Conservation (phyloP, 1,140 invertebrate species). For the Saccostrea echinata region DNA sequence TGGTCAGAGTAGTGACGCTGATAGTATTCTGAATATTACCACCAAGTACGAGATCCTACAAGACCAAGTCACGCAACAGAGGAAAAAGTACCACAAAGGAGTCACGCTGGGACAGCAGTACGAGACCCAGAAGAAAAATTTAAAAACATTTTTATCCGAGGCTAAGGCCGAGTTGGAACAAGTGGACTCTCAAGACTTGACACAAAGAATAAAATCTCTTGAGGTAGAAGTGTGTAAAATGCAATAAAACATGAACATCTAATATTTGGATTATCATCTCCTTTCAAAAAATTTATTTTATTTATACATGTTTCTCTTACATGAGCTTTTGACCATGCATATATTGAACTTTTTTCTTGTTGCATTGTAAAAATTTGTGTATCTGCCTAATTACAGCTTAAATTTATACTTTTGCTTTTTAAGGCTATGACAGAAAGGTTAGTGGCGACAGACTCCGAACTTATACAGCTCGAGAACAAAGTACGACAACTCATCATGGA, state of each 20-base stretch:
- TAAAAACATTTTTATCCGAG: conserved; percentile 91
- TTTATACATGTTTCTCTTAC: too few species aligned
- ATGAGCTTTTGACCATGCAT: too few species aligned
- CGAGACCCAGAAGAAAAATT: conserved; percentile 90
- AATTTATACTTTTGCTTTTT: conserved; percentile 15
- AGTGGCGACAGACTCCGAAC: conserved; percentile 92
- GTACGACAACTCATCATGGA: conserved; percentile 94
- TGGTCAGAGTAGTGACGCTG: conserved; percentile 74
- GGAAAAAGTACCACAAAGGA: conserved; percentile 83
- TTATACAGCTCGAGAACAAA: conserved; percentile 92
- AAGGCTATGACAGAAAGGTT: conserved; percentile 88
- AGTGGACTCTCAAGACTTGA: conserved; percentile 68
- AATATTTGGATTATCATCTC: too few species aligned
- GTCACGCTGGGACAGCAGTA: conserved; percentile 92
- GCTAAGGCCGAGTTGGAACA: conserved; percentile 92
- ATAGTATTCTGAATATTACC: conserved; percentile 85
- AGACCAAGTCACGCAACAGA: conserved; percentile 81
- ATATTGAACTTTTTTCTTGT: too few species aligned
- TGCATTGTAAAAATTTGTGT: too few species aligned
- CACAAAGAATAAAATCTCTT: not conserved
- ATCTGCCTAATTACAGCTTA: too few species aligned
- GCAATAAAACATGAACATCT: not conserved
- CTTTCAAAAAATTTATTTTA: too few species aligned
- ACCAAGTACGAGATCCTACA: conserved; percentile 90
- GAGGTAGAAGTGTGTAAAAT: not conserved